These are phyloP conservation scores for Caenorhabditis briggsae DNA, from an alignment of 1,140 invertebrate genomes.

Conservation along the genomic window DNA sequence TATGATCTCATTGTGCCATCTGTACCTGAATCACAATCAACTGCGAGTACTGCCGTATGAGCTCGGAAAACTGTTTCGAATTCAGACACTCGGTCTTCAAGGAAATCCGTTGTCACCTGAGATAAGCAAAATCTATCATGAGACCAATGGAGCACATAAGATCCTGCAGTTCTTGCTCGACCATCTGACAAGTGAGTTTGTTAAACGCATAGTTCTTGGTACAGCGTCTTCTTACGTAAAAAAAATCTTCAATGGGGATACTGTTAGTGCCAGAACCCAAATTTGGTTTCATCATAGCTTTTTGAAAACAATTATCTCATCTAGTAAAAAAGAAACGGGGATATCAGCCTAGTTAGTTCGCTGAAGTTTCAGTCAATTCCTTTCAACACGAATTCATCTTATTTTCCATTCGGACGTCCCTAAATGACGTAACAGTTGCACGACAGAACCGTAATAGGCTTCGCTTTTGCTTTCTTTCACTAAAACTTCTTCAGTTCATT, in stretches of 20 bases:
- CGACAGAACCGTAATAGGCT: neutral
- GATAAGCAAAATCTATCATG: conserved; percentile 89
- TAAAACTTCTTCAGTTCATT: conserved; percentile 17
- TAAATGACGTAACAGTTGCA: conserved; percentile 29
- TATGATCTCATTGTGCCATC: conserved; percentile 91
- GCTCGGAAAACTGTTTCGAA: conserved; percentile 95
- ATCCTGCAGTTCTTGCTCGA: conserved; percentile 91
- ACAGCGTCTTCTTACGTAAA: no score
- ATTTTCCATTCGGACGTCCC: neutral
- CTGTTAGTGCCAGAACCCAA: no score
- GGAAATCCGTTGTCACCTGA: conserved; percentile 90
- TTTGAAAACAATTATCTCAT: no score
- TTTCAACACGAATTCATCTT: no score
- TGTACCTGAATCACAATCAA: conserved; percentile 93
- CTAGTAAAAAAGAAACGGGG: no score
- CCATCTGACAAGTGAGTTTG: conserved; percentile 72
- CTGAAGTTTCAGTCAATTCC: no score
- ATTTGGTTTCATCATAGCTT: no score
- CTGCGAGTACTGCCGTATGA: conserved; percentile 93
- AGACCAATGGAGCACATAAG: conserved; percentile 92
- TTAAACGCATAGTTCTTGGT: neutral
- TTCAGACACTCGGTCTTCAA: conserved; percentile 83
- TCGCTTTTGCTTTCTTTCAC: neutral
- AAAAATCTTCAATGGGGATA: no score
- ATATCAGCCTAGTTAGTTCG: no score